A percentile compares a stretch with the other conserved stretches of the same genome.
phyloP scores from a whole-genome alignment of 1,140 invertebrate genomes.

The Aplysia californica region DNA sequence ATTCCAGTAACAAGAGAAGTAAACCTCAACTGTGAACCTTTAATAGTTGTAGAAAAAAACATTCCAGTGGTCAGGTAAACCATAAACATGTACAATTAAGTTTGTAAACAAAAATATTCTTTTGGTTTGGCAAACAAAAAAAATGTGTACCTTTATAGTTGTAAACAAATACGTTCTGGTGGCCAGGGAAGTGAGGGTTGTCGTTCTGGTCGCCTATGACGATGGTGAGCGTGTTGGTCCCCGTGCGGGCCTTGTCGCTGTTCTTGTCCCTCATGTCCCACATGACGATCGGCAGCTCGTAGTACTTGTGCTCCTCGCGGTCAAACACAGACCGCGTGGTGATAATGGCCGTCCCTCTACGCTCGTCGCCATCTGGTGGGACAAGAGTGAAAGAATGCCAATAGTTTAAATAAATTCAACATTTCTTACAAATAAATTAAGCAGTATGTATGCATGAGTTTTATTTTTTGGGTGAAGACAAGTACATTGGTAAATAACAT shows the following conservation, averaged over 20 bases:
- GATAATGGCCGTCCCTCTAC: constrained; percentile 42
- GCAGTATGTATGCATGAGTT: too few species aligned
- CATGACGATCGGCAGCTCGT: constrained; percentile 64
- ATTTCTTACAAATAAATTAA: too few species aligned
- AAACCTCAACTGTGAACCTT: too few species aligned
- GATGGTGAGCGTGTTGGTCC: constrained; percentile 94
- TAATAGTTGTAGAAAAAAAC: too few species aligned
- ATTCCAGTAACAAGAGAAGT: too few species aligned
- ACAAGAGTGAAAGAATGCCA: background rate
- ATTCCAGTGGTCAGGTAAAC: too few species aligned
- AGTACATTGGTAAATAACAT: too few species aligned
- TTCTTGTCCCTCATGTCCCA: constrained; percentile 56
- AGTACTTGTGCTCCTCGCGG: constrained; percentile 83
- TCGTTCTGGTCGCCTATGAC: constrained; percentile 97
- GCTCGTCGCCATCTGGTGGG: constrained; percentile 46
- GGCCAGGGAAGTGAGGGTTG: constrained; percentile 96
- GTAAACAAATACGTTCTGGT: constrained; percentile 96
- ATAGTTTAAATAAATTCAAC: too few species aligned
- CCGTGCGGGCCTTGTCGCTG: constrained; percentile 6
- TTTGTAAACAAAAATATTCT: too few species aligned
- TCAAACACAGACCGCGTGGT: constrained; percentile 77
- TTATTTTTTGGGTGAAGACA: too few species aligned
- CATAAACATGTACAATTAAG: too few species aligned
- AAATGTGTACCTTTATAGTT: constrained; percentile 91
- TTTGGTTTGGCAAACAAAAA: too few species aligned